These are phyloP conservation scores for Platorchestia sp. DNA, from an alignment of 1,140 invertebrate genomes.

Conservation along the genomic window DNA sequence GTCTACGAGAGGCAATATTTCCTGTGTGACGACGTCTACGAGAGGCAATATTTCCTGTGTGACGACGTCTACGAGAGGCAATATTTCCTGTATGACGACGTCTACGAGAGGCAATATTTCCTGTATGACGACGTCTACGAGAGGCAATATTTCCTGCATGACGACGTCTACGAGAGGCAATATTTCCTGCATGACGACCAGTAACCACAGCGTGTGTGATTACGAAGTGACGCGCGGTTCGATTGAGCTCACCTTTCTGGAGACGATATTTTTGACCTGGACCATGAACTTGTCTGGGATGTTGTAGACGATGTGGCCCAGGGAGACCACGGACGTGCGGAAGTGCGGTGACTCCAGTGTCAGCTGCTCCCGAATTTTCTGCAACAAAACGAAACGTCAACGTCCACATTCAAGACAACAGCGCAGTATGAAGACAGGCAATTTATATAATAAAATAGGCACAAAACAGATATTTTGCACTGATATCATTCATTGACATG, in stretches of 20 bases:
- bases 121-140: too few relatives aligned
- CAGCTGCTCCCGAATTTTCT: conserved; percentile 75
- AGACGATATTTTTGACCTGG: conserved; percentile 94
- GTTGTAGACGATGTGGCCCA: conserved; percentile 93
- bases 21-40: too few relatives aligned
- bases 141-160: too few relatives aligned
- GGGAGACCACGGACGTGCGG: conserved; percentile 90
- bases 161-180: too few relatives aligned
- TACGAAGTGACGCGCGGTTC: neutral
- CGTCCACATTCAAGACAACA: neutral
- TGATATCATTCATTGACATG: neutral
- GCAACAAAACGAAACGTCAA: neutral
- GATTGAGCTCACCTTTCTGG: conserved; percentile 80
- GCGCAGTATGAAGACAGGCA: neutral
- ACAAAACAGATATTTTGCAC: neutral
- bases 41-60: too few relatives aligned
- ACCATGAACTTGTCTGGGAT: conserved; percentile 89
- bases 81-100: too few relatives aligned
- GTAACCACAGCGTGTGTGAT: too few relatives aligned
- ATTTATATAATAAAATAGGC: neutral
- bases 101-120: too few relatives aligned
- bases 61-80: too few relatives aligned
- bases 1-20: too few relatives aligned
- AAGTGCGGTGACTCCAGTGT: conserved; percentile 86
- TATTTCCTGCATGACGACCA: too few relatives aligned